These are phyloP conservation scores for Sphenopsis melanotis DNA, from an alignment of 2,797 vertebrate species.

Conservation along the genomic window DNA sequence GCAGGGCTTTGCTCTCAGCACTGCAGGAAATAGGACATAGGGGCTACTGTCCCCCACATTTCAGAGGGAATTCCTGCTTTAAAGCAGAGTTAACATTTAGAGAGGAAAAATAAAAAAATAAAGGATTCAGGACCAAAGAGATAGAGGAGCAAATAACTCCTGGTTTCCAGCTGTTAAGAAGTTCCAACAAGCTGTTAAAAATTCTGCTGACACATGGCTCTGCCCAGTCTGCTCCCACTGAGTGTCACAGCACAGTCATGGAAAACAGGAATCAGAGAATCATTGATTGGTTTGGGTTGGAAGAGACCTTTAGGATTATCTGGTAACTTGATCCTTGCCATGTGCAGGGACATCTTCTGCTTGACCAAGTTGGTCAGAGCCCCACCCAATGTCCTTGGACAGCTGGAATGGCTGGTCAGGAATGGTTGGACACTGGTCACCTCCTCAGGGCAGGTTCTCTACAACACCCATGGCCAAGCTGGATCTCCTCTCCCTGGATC, in stretches of 20 bases:
- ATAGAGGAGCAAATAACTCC: background rate
- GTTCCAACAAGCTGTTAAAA: background rate
- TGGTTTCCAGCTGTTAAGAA: background rate
- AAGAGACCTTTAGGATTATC: background rate
- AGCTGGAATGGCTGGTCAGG: background rate
- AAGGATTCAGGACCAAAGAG: background rate
- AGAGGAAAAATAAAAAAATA: background rate
- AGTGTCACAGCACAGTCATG: background rate
- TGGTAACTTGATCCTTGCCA: background rate
- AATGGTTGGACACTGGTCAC: background rate
- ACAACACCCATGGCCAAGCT: background rate
- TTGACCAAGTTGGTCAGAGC: background rate
- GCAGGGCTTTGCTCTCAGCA: background rate
- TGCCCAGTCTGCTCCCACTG: background rate
- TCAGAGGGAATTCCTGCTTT: background rate
- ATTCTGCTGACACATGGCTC: background rate
- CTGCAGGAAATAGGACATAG: background rate
- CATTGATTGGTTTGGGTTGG: background rate
- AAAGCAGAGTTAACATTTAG: background rate
- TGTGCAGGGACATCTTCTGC: background rate
- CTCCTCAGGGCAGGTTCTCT: background rate
- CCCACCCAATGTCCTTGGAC: background rate
- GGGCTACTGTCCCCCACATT: background rate
- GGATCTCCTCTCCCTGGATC: background rate
- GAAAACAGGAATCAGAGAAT: background rate